Evolutionary conservation across 2,888 invertebrate genomes (phyloP).

Genomic region (Philereme vetulata): DNA sequence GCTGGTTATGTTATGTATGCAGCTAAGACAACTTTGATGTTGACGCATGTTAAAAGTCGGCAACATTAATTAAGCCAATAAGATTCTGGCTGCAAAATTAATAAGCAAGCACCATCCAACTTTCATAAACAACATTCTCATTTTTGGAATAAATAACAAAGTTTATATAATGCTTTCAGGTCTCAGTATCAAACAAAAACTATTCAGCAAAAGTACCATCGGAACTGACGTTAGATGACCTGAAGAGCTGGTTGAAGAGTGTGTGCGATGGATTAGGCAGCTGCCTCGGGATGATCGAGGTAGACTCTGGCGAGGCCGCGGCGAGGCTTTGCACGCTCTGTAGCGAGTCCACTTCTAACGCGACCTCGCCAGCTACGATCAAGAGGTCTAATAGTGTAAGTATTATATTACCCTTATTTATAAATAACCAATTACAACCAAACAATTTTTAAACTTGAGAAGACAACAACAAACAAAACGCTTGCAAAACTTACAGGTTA

Average conservation of each 20-base stretch:
- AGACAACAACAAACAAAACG: too few species aligned
- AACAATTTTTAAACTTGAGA: too few species aligned
- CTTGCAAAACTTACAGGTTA: too few species aligned
- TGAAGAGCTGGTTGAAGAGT: slow-evolving; percentile 80
- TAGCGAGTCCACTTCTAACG: slow-evolving; percentile 69
- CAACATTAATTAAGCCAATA: too few species aligned
- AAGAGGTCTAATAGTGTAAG: slow-evolving; percentile 71
- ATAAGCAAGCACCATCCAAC: too few species aligned
- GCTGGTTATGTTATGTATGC: too few species aligned
- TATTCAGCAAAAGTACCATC: slow-evolving; percentile 84
- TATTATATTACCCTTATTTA: neutral
- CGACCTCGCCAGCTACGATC: slow-evolving; percentile 55
- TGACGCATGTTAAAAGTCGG: too few species aligned
- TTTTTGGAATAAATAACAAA: too few species aligned
- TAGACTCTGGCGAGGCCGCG: slow-evolving; percentile 72
- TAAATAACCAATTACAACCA: too few species aligned
- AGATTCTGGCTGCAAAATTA: too few species aligned
- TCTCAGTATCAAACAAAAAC: slow-evolving; percentile 69
- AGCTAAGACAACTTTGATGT: too few species aligned
- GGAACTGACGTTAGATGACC: slow-evolving; percentile 68
- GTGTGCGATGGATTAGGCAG: slow-evolving; percentile 80
- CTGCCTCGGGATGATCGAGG: slow-evolving; percentile 83
- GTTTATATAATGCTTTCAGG: slow-evolving; percentile 50
- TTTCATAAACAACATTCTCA: too few species aligned
- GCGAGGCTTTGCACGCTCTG: slow-evolving; percentile 73